phyloP scores from a whole-genome alignment of 2,888 invertebrate species.

The Lysandra bellargus region DNA sequence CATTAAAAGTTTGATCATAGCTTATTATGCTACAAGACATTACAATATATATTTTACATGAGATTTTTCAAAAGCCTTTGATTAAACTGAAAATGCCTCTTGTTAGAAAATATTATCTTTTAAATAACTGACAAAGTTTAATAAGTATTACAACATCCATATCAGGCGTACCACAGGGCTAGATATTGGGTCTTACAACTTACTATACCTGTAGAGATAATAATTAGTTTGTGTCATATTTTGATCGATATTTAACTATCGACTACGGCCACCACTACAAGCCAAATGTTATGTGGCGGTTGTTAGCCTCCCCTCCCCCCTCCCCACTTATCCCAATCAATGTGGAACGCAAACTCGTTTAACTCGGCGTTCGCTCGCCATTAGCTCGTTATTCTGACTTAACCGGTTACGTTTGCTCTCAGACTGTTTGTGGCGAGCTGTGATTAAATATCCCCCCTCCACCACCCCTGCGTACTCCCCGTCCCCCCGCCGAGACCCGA shows the following conservation, averaged over 20 bases:
- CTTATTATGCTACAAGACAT: no score
- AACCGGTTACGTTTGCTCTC: constrained; percentile 37
- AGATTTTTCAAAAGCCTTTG: no score
- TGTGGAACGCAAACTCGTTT: constrained; percentile 64
- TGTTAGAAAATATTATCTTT: no score
- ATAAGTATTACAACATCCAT: not conserved
- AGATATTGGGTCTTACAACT: not conserved
- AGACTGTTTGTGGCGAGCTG: constrained; percentile 30
- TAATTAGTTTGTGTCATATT: not conserved
- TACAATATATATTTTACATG: no score
- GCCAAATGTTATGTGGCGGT: constrained; percentile 62
- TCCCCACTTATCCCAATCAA: constrained; percentile 59
- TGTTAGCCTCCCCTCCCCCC: constrained; percentile 48
- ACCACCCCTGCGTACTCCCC: no score
- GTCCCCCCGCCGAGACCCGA: not conserved
- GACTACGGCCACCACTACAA: constrained; percentile 45
- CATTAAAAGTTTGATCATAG: no score
- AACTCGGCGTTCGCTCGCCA: constrained; percentile 65
- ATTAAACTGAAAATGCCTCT: no score
- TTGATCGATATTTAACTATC: constrained; percentile 36
- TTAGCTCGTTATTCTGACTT: constrained; percentile 64
- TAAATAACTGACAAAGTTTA: not conserved
- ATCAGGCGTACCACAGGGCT: not conserved
- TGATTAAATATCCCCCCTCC: constrained; percentile 14
- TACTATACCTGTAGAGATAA: not conserved